These are phyloP conservation scores for Polydrusus cervinus DNA, from an alignment of 2,888 invertebrate genomes.

Conservation along the genomic window DNA sequence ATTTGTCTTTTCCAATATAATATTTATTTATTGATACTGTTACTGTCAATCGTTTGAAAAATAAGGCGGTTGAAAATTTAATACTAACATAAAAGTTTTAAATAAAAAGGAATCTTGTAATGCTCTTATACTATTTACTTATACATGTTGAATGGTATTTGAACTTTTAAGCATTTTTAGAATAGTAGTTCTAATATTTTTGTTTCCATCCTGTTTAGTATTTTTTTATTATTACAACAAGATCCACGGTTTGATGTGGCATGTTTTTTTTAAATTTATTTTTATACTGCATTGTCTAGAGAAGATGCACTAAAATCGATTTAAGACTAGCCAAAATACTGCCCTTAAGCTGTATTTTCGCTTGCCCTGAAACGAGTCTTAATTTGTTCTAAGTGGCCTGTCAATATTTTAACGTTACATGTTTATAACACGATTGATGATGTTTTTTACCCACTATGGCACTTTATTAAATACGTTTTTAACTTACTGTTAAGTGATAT, in stretches of 20 bases:
- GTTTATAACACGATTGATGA: not conserved
- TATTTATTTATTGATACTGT: no score
- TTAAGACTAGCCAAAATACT: no score
- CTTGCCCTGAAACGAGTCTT: no score
- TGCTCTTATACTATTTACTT: not conserved
- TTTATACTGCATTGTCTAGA: slow-evolving; percentile 36
- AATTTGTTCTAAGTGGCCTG: not conserved
- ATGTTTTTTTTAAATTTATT: slow-evolving; percentile 35
- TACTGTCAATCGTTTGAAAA: no score
- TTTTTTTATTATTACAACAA: not conserved
- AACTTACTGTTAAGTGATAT: not conserved
- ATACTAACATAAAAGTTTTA: no score
- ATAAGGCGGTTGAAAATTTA: no score
- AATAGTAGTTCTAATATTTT: not conserved
- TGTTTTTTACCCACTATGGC: not conserved
- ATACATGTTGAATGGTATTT: slow-evolving; percentile 14
- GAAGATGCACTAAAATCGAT: slow-evolving; percentile 19
- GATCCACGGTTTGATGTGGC: slow-evolving; percentile 38
- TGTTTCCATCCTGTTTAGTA: not conserved
- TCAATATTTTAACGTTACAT: not conserved
- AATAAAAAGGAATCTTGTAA: not conserved
- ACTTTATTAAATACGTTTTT: not conserved
- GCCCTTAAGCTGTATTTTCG: no score
- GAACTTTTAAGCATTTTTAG: not conserved
- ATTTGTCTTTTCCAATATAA: no score